A percentile compares a stretch with the other conserved stretches of the same genome.
phyloP scores from a whole-genome alignment of 2,113 vertebrate genomes.

The Calidris pugnax region DNA sequence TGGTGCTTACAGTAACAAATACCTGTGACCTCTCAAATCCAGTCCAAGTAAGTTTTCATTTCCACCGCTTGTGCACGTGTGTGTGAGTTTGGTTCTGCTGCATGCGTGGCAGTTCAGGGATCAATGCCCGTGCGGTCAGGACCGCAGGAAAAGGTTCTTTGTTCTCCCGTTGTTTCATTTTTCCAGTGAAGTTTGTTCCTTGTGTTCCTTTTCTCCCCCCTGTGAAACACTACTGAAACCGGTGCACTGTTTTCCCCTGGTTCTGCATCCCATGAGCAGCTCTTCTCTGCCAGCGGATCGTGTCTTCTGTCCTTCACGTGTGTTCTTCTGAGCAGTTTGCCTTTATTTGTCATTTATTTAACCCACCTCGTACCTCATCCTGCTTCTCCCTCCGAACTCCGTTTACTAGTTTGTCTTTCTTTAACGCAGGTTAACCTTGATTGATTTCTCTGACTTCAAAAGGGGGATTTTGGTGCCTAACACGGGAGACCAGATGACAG shows the following conservation, averaged over 20 bases:
- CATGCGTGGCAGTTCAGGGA: not conserved
- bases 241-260: not conserved
- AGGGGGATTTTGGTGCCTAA: not conserved
- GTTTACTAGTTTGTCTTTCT: not conserved
- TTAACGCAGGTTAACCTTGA: not conserved
- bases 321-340: not conserved
- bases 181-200: not conserved
- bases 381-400: not conserved
- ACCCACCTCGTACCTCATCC: not conserved
- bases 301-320: not conserved
- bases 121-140: not conserved
- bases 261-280: not conserved
- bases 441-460: not conserved
- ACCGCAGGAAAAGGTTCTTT: not conserved
- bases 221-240: not conserved
- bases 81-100: not conserved
- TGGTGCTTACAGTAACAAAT: not conserved
- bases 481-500: not conserved
- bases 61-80: fast-evolving
- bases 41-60: not conserved
- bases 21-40: not conserved
- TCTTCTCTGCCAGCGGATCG: not conserved
- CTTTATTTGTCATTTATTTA: not conserved
- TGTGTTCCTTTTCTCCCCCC: not conserved
- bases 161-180: not conserved